Evolutionary conservation across 2,888 invertebrate genomes (phyloP).

Genomic region (Hemicrepidius hirtus): DNA sequence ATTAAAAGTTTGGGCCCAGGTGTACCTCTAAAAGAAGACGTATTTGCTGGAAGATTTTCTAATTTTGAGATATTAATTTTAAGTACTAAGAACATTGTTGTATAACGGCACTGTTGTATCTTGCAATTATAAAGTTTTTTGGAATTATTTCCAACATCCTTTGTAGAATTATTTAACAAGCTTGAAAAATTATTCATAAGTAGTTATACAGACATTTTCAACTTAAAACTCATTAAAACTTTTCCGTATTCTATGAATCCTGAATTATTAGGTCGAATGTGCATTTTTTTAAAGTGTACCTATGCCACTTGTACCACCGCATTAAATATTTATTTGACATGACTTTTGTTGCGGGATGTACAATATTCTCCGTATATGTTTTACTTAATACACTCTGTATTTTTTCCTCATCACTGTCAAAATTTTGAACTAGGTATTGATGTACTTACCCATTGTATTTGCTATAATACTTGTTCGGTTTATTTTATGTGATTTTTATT

Average conservation of each 20-base stretch:
- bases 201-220: no score
- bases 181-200: no score
- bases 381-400: neutral
- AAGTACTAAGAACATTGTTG: neutral
- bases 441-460: neutral
- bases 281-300: no score
- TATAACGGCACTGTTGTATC: neutral
- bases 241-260: no score
- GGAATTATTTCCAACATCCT: neutral
- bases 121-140: neutral
- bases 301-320: no score
- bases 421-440: neutral
- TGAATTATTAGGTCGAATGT: no score
- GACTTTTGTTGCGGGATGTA: no score
- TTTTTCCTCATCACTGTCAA: no score
- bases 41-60: neutral
- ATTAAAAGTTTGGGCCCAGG: conserved; percentile 3
- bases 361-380: neutral
- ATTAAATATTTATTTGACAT: no score
- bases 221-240: no score
- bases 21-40: conserved; percentile 1
- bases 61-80: conserved; percentile 8
- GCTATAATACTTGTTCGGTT: neutral
- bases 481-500: conserved; percentile 1
- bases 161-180: no score